Percentiles rank a stretch among this genome's conserved stretches.
Evolutionary conservation across 30 jellyfish, hydroid and myxozoan species (phyloP).

Genomic region (Aurelia coerulea): DNA sequence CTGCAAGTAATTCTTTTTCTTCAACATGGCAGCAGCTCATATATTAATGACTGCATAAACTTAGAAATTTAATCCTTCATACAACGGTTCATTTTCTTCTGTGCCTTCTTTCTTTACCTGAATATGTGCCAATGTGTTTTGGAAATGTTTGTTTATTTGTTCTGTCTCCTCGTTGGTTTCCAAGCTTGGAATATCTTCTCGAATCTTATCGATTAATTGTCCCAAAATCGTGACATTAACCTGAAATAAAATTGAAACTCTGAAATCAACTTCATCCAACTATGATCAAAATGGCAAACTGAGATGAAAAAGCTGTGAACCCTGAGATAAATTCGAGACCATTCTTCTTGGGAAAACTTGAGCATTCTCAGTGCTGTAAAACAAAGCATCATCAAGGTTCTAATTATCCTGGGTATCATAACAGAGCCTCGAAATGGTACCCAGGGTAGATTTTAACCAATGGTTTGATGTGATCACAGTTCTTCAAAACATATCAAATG

Average conservation of each 20-base stretch:
- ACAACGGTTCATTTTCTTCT: constrained; percentile 82
- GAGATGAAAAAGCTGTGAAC: no score
- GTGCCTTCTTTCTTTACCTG: constrained; percentile 82
- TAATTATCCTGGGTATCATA: no score
- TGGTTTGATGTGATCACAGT: no score
- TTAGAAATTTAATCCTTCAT: constrained; percentile 78
- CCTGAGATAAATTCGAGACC: no score
- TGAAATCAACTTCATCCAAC: not conserved
- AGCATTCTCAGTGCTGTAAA: no score
- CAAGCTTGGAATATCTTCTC: constrained; percentile 97
- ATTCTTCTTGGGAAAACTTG: no score
- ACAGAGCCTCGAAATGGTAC: no score
- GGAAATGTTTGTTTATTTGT: constrained; percentile 91
- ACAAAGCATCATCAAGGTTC: no score
- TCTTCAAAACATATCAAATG: no score
- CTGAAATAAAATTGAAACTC: constrained; percentile 27
- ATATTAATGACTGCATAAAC: not conserved
- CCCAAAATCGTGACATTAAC: constrained; percentile 90
- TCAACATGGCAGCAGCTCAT: no score
- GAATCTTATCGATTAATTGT: constrained; percentile 87
- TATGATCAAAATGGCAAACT: not conserved
- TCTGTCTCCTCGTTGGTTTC: constrained; percentile 95
- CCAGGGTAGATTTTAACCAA: no score
- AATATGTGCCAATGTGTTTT: constrained; percentile 88
- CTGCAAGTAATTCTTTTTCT: no score